Conservation (phyloP, 2,888 invertebrate species). For the Volucella inflata region DNA sequence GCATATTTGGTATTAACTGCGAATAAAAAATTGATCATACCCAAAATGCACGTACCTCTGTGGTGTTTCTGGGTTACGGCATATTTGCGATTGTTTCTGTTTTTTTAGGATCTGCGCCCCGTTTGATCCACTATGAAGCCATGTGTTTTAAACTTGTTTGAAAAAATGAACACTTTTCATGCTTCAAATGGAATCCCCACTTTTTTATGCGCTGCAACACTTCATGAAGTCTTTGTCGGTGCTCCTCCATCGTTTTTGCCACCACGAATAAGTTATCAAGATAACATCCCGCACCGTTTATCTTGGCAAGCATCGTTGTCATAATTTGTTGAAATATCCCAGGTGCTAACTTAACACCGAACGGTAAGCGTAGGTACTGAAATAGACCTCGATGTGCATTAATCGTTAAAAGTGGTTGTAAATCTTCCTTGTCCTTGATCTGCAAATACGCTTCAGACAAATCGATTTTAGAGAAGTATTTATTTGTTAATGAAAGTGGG, state of each 20-base stretch:
- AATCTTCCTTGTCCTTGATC: constrained; percentile 67
- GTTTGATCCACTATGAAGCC: constrained; percentile 19
- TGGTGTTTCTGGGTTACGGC: constrained; percentile 61
- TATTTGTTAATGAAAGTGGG: constrained; percentile 72
- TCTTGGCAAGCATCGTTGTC: constrained; percentile 66
- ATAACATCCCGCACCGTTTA: constrained; percentile 31
- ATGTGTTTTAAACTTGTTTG: constrained; percentile 41
- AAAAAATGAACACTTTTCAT: constrained; percentile 32
- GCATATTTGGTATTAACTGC: too few relatives aligned
- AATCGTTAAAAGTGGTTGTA: constrained; percentile 63
- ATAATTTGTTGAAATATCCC: constrained; percentile 73
- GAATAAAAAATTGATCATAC: constrained; percentile 43
- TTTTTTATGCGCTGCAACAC: constrained; percentile 21
- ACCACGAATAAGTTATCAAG: constrained; percentile 42
- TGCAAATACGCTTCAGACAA: constrained; percentile 76
- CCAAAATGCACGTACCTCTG: constrained; percentile 57
- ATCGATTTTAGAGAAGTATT: constrained; percentile 63
- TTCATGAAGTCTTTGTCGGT: constrained; percentile 20
- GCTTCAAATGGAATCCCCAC: constrained; percentile 36
- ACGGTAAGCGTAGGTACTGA: constrained; percentile 65
- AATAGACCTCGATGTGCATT: constrained; percentile 66
- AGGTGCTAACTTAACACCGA: constrained; percentile 75
- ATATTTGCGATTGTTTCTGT: constrained; percentile 36
- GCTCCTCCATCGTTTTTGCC: constrained; percentile 16
- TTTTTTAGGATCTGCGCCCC: constrained; percentile 22